Evolutionary conservation across 2,888 invertebrate genomes (phyloP), one percentile per base, ranked within the genome.

Genomic region (Lathronympha strigana): DNA sequence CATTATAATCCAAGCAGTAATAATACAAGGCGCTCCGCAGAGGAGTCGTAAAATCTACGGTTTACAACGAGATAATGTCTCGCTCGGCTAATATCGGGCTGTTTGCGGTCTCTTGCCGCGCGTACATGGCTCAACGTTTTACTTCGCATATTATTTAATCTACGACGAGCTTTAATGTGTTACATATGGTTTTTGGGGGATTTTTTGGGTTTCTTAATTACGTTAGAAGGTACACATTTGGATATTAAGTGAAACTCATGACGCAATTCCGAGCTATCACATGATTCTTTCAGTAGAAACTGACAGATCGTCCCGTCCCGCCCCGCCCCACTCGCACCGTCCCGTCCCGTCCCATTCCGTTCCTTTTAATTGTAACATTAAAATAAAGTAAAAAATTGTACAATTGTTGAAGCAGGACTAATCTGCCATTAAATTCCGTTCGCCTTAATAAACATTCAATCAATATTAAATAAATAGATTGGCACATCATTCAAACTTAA

Each of bases 31-130:
- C 72, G 69, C 70, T 72, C 75, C 74, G 74, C 73, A 67, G 68
- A 73, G 73, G 68, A 69, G 73, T 74, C 79, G 77, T 84, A 82
- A 86, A 84, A 83, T 82, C 81, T 81, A 80, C 76, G 77, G 78
- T 84, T 86, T 84, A 85, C 82, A 80, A 73, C 77, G 77, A 75
- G 80, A 83, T 84, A 82, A 84, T 79, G 77, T 78, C 74, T 71
- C 68, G 66, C 67, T 61, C 63, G 51, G 71, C 67, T 70, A 63
- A 69, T 72, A 67, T 71, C 67, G 66, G 61, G 61, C 38, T 67
- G 68, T 66, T 61, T 55, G 62, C 61, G 62, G 69, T 51, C 60
- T 68, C 63, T 66, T 67, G 67, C 66, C 25, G 15, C n/a, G 28
- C 36, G 19, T 51, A 38, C 8, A 57, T n/a, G 36, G 64, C 25